Conservation (phyloP, 2,113 vertebrate genomes). For the Ptilonorhynchus violaceus region DNA sequence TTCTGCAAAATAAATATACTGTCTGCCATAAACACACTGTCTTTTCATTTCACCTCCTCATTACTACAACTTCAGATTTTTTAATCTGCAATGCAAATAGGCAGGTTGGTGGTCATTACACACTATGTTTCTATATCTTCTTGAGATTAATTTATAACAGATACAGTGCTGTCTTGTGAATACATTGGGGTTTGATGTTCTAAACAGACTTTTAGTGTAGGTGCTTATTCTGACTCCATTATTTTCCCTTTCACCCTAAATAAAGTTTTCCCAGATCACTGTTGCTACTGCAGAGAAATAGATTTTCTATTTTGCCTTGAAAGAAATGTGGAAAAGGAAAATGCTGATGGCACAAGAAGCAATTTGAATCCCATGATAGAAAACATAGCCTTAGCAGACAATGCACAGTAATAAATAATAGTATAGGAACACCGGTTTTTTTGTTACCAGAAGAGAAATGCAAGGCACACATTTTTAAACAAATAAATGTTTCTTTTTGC, state of each 20-base stretch:
- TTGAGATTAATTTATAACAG: slow-evolving; percentile 44
- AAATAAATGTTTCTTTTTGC: slow-evolving; percentile 60
- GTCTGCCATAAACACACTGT: not conserved
- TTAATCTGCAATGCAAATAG: slow-evolving; percentile 53
- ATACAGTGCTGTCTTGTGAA: not conserved
- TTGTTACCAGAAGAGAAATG: slow-evolving; percentile 37
- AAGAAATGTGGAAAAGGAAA: slow-evolving; percentile 69
- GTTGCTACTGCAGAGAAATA: slow-evolving; percentile 55
- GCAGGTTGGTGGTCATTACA: not conserved
- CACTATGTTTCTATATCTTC: not conserved
- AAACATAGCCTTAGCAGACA: slow-evolving; percentile 52
- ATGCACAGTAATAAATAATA: slow-evolving; percentile 58
- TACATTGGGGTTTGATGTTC: slow-evolving; percentile 5
- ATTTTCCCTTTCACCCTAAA: slow-evolving; percentile 67
- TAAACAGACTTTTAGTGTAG: slow-evolving; percentile 66
- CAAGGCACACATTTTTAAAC: slow-evolving; percentile 57
- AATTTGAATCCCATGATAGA: slow-evolving; percentile 72
- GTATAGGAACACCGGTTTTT: not conserved
- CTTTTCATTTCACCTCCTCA: slow-evolving; percentile 2
- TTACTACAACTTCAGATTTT: slow-evolving; percentile 47
- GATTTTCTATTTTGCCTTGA: slow-evolving; percentile 66
- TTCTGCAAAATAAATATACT: slow-evolving; percentile 43
- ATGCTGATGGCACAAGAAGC: slow-evolving; percentile 65
- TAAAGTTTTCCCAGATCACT: slow-evolving; percentile 66
- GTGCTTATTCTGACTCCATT: slow-evolving; percentile 59